Percentiles rank a stretch among this genome's conserved stretches.
Conservation (phyloP, 92 coral and sea anemone species). For the Palythoa heliodiscus region DNA sequence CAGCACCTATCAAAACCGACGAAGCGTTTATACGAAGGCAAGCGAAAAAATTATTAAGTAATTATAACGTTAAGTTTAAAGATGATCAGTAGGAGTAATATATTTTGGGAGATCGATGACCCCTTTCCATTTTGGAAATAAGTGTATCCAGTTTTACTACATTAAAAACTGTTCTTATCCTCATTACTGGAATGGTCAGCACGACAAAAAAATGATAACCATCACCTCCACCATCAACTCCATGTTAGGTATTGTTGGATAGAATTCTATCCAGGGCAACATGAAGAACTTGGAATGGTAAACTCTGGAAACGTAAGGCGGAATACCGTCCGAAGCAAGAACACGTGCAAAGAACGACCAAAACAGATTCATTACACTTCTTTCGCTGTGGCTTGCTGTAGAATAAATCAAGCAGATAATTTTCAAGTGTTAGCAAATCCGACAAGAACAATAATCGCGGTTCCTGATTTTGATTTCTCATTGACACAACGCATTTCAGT, state of each 20-base stretch:
- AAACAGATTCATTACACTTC: slow-evolving; percentile 86
- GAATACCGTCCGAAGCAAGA: slow-evolving; percentile 68
- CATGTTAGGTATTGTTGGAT: slow-evolving; percentile 82
- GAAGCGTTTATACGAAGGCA: too few species aligned
- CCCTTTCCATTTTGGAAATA: too few species aligned
- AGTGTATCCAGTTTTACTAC: too few species aligned
- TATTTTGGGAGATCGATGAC: too few species aligned
- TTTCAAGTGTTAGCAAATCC: background rate
- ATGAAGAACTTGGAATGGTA: slow-evolving; percentile 88
- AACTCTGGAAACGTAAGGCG: slow-evolving; percentile 83
- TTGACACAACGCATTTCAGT: background rate
- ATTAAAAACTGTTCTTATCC: too few species aligned
- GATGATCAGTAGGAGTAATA: too few species aligned
- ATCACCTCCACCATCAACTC: slow-evolving; percentile 88
- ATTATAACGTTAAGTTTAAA: too few species aligned
- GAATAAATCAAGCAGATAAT: background rate
- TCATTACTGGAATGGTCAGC: too few species aligned
- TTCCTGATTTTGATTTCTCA: background rate
- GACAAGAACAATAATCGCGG: background rate
- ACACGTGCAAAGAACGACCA: slow-evolving; percentile 86
- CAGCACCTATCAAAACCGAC: too few species aligned
- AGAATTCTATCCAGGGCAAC: slow-evolving; percentile 86
- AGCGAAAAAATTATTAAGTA: too few species aligned
- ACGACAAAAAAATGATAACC: background rate
- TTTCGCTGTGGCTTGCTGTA: slow-evolving; percentile 69